Conservation (phyloP, 2,113 vertebrate genomes). For the Etheostoma cragini region DNA sequence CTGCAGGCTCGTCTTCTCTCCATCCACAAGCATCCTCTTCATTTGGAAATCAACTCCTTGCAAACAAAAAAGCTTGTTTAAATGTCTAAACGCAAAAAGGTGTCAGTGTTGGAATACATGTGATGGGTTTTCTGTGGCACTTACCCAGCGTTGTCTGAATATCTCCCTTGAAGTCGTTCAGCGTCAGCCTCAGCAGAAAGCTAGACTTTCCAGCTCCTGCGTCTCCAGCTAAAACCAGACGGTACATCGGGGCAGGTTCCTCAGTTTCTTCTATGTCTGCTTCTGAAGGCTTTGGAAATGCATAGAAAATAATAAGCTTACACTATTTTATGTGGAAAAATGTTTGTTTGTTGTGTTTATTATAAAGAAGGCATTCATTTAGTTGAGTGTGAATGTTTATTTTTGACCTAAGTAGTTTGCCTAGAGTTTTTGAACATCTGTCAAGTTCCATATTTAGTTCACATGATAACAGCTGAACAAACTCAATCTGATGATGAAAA, state of each 20-base stretch:
- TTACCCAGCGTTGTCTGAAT: conserved; percentile 82
- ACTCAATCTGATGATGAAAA: background rate
- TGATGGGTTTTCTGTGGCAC: conserved; percentile 11
- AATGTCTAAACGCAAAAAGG: background rate
- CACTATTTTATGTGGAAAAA: background rate
- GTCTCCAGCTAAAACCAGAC: conserved; percentile 82
- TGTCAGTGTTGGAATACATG: background rate
- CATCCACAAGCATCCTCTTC: conserved; percentile 85
- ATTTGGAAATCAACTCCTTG: conserved; percentile 86
- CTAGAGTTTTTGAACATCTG: background rate
- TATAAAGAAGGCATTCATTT: background rate
- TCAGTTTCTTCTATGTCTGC: background rate
- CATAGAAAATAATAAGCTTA: background rate
- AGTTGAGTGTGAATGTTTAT: background rate
- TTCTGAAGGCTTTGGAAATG: conserved; percentile 46
- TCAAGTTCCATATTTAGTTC: background rate
- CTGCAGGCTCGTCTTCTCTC: conserved; percentile 81
- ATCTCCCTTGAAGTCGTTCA: conserved; percentile 81
- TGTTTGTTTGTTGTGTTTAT: background rate
- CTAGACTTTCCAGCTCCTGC: conserved; percentile 84
- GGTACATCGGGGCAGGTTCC: conserved; percentile 67
- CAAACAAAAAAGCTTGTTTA: background rate
- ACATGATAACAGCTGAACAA: background rate
- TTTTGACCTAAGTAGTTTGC: background rate
- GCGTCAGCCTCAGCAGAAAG: conserved; percentile 82